Conservation (phyloP, 2,113 vertebrate species). For the Saiga tatarica region DNA sequence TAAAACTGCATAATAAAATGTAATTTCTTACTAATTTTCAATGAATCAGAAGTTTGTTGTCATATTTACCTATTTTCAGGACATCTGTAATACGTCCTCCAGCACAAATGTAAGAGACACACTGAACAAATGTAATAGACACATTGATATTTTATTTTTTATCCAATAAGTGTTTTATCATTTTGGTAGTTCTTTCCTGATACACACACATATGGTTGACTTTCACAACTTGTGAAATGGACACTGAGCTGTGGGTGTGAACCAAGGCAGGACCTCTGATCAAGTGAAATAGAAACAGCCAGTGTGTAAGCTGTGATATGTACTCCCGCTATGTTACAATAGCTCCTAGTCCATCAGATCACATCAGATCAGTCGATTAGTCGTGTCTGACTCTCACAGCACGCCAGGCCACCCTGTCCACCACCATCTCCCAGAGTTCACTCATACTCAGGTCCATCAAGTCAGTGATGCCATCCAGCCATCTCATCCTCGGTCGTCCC, state of each 20-base stretch:
- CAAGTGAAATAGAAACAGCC: fast-evolving
- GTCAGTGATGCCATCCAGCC: too few relatives aligned
- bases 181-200: not conserved
- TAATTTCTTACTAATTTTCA: not conserved
- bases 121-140: not conserved
- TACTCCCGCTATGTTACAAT: fast-evolving
- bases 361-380: too few relatives aligned
- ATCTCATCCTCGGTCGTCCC: too few relatives aligned
- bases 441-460: fast-evolving
- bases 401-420: too few relatives aligned
- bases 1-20: not conserved
- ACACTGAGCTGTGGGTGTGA: fast-evolving
- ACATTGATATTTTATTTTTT: not conserved
- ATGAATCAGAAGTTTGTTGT: not conserved
- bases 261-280: not conserved
- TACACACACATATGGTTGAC: fast-evolving
- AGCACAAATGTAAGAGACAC: not conserved
- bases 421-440: fast-evolving
- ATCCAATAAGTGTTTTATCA: not conserved
- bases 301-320: fast-evolving
- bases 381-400: too few relatives aligned
- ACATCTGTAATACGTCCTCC: not conserved
- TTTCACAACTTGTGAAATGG: not conserved
- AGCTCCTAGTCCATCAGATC: too few relatives aligned
- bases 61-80: not conserved